Conservation (phyloP, 2,888 invertebrate species). For the Xanthia icteritia region DNA sequence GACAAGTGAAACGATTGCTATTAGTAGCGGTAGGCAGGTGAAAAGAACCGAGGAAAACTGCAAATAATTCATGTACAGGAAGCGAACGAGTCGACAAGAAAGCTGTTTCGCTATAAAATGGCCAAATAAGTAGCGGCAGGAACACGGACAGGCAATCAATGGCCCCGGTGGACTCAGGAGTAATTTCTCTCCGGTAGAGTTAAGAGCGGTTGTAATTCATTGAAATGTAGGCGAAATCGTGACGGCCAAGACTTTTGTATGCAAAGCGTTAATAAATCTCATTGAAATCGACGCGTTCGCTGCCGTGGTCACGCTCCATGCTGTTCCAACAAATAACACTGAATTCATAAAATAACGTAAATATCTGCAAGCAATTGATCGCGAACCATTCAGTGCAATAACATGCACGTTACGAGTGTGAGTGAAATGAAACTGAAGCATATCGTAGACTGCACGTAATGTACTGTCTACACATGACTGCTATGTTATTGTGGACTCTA, state of each 20-base stretch:
- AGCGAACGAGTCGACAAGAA: conserved; percentile 67
- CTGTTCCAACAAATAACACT: conserved; percentile 58
- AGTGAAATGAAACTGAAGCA: conserved; percentile 42
- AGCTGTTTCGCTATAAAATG: conserved; percentile 67
- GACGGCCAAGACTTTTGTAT: conserved; percentile 69
- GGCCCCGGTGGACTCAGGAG: conserved; percentile 50
- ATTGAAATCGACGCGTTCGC: conserved; percentile 57
- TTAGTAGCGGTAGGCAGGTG: conserved; percentile 33
- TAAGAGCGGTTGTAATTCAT: conserved; percentile 63
- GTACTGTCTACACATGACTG: conserved; percentile 17
- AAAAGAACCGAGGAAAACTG: conserved; percentile 64
- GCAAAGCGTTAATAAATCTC: conserved; percentile 69
- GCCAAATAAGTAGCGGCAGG: conserved; percentile 69
- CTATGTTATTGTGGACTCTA: conserved; percentile 17
- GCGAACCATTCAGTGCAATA: conserved; percentile 75
- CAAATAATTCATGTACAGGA: conserved; percentile 66
- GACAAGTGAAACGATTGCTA: conserved; percentile 34
- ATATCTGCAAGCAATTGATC: conserved; percentile 74
- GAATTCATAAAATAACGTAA: conserved; percentile 69
- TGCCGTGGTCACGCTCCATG: conserved; percentile 70
- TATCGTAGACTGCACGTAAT: conserved; percentile 10
- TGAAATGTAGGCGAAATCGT: conserved; percentile 72
- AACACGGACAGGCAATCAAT: conserved; percentile 64
- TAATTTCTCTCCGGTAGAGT: conserved; percentile 65
- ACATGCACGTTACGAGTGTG: conserved; percentile 47